Percentiles rank a stretch among this genome's conserved stretches.
These are phyloP conservation scores for Heliopora coerulea DNA, from an alignment of 92 coral and sea anemone genomes.

Conservation along the genomic window DNA sequence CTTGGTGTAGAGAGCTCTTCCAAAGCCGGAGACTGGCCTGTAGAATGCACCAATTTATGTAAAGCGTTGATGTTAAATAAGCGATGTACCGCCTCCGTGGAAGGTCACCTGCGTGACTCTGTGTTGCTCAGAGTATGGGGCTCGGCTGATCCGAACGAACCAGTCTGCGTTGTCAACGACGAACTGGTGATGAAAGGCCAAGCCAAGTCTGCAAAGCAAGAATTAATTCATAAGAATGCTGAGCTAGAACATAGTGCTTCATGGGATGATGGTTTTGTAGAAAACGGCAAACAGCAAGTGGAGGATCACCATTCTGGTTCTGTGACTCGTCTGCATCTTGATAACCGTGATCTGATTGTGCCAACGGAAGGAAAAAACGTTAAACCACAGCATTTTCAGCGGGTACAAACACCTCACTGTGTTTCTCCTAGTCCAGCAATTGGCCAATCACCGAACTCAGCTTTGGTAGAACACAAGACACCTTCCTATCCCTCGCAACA, in stretches of 20 bases:
- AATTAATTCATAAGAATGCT: slow-evolving; percentile 22
- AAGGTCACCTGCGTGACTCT: slow-evolving; percentile 3
- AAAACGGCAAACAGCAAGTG: slow-evolving; percentile 8
- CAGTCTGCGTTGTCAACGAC: slow-evolving; percentile 5
- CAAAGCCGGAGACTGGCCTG: slow-evolving; percentile 59
- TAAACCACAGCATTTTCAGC: too few relatives aligned
- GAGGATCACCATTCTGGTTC: not conserved
- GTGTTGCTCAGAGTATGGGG: not conserved
- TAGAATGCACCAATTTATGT: slow-evolving; percentile 55
- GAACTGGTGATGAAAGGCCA: slow-evolving; percentile 25
- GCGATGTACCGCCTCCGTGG: slow-evolving; percentile 43
- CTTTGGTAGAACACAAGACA: not conserved
- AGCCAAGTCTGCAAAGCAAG: slow-evolving; percentile 24
- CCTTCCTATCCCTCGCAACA: not conserved
- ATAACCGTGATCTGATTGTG: too few relatives aligned
- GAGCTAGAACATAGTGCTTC: slow-evolving; percentile 11
- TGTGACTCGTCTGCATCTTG: too few relatives aligned
- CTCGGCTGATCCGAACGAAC: not conserved
- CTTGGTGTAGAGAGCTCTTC: slow-evolving; percentile 48
- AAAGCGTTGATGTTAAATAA: slow-evolving; percentile 58
- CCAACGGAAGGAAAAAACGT: too few relatives aligned
- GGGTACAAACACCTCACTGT: too few relatives aligned
- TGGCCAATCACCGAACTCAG: not conserved
- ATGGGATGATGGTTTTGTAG: not conserved
- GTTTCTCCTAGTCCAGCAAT: too few relatives aligned